phyloP scores from a whole-genome alignment of 2,113 vertebrate genomes.

The Eptesicus fuscus region DNA sequence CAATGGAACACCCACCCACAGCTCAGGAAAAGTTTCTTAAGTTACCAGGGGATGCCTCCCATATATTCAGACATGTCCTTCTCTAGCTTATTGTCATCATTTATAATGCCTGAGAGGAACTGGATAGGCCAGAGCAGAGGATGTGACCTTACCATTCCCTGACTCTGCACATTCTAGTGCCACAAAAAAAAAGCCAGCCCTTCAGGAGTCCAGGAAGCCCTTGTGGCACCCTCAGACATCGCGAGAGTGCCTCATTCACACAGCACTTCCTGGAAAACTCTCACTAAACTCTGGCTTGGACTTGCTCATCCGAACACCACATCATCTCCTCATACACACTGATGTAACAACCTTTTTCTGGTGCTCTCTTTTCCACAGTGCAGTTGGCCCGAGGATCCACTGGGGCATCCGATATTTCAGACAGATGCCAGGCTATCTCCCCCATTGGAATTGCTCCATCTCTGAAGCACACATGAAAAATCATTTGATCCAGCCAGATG shows the following conservation, averaged over 20 bases:
- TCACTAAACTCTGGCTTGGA: not conserved
- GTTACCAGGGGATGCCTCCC: not conserved
- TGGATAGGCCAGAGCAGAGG: no score
- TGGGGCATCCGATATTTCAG: not conserved
- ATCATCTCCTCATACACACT: not conserved
- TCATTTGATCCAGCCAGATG: not conserved
- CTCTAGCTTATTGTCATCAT: not conserved
- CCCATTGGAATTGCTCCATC: not conserved
- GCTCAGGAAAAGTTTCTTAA: not conserved
- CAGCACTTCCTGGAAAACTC: not conserved
- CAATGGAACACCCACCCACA: not conserved
- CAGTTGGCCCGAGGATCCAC: not conserved
- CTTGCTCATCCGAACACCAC: not conserved
- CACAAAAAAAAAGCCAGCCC: not conserved
- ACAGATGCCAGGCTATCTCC: not conserved
- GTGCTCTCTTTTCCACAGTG: not conserved
- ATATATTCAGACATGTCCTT: not conserved
- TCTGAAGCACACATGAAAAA: not conserved
- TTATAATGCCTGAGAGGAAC: not conserved
- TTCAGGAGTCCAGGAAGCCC: not conserved
- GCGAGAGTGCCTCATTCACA: not conserved
- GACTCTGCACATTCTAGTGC: not conserved
- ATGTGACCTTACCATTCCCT: not conserved
- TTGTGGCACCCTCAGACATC: not conserved
- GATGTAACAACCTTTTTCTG: not conserved